Evolutionary conservation across 1,140 invertebrate genomes (phyloP).

Genomic region (Drosophila nigromelanica): DNA sequence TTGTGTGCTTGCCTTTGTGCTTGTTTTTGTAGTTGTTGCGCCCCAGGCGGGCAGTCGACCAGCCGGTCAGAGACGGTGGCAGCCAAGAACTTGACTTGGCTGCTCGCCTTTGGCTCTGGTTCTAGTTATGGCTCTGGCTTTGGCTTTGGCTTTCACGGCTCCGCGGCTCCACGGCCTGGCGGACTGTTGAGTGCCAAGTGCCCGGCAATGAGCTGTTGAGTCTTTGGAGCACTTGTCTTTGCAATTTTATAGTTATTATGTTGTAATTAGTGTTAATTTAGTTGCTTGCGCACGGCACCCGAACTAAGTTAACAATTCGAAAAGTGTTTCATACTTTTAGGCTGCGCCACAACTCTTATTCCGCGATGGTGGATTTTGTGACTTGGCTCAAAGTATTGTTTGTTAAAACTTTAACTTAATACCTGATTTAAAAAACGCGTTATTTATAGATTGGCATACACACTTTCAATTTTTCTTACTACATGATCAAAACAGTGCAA

Average conservation of each 20-base stretch:
- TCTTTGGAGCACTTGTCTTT: conserved; percentile 69
- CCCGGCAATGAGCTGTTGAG: conserved; percentile 69
- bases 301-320: conserved; percentile 23
- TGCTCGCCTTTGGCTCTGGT: conserved; percentile 1
- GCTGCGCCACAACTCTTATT: conserved; percentile 1
- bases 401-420: no score
- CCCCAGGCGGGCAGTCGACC: conserved; percentile 32
- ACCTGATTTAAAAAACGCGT: no score
- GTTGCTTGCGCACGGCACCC: conserved; percentile 43
- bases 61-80: conserved; percentile 27
- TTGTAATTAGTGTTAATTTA: conserved; percentile 78
- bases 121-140: conserved; percentile 16
- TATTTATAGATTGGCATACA: no score
- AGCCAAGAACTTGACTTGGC: conserved; percentile 34
- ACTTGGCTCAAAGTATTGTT: not conserved
- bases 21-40: conserved; percentile 26
- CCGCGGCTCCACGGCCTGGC: conserved; percentile 29
- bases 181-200: conserved; percentile 63
- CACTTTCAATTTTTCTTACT: no score
- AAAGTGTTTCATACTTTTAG: conserved; percentile 53
- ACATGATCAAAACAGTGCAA: no score
- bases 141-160: conserved; percentile 20
- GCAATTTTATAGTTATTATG: conserved; percentile 77
- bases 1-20: conserved; percentile 62
- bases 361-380: not conserved